phyloP scores from a whole-genome alignment of 1,140 invertebrate species.

The Trachymyrmex septentrionalis region DNA sequence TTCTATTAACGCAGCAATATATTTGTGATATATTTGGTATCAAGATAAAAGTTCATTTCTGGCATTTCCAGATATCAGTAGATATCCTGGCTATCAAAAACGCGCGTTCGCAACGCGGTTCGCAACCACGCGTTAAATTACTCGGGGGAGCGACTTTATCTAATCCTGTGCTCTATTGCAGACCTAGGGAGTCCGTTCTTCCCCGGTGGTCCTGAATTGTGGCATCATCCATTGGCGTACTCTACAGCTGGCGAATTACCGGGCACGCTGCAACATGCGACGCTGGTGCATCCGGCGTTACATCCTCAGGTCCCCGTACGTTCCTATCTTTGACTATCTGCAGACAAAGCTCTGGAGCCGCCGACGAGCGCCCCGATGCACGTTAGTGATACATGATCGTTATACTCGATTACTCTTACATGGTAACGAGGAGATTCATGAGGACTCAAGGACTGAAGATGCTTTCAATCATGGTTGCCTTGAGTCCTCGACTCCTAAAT shows the following conservation, averaged over 20 bases:
- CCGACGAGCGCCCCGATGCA: constrained; percentile 87
- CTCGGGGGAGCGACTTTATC: constrained; percentile 39
- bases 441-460: constrained; percentile 38
- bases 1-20: neutral
- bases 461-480: constrained; percentile 14
- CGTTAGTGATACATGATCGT: constrained; percentile 85
- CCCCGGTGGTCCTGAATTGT: constrained; percentile 96
- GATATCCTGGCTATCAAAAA: constrained; percentile 28
- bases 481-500: constrained; percentile 43
- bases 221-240: constrained; percentile 96
- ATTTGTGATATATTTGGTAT: neutral
- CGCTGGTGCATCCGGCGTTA: constrained; percentile 97
- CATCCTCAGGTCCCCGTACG: constrained; percentile 98
- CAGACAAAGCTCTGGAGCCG: constrained; percentile 92
- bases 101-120: constrained; percentile 4
- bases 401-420: constrained; percentile 76
- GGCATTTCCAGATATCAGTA: constrained; percentile 11
- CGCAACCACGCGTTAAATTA: constrained; percentile 48
- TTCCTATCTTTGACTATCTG: constrained; percentile 98
- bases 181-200: constrained; percentile 98
- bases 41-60: neutral
- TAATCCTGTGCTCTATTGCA: constrained; percentile 86
- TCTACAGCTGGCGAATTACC: constrained; percentile 93
- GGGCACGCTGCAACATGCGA: constrained; percentile 94
- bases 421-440: constrained; percentile 28